Percentiles rank a stretch among this genome's conserved stretches.
Evolutionary conservation across 2,113 vertebrate genomes (phyloP).

Genomic region (Tricholaema leucomelas): DNA sequence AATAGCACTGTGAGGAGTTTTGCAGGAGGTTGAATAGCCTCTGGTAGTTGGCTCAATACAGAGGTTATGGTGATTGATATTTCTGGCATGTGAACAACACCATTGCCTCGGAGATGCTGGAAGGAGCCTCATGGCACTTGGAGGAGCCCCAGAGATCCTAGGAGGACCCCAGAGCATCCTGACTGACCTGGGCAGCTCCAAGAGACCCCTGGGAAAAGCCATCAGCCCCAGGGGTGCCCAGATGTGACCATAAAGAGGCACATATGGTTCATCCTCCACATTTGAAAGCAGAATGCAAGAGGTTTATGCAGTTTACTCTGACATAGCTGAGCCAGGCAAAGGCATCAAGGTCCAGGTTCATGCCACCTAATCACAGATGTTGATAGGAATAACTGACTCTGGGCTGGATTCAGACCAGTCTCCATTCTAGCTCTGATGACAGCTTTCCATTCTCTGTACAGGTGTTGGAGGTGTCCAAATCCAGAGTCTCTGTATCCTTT

Average conservation of each 20-base stretch:
- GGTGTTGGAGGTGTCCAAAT: neutral
- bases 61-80: neutral
- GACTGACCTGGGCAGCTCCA: neutral
- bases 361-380: neutral
- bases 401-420: neutral
- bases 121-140: neutral
- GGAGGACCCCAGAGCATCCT: neutral
- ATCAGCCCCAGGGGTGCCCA: neutral
- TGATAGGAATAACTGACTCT: neutral
- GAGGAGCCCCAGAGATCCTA: neutral
- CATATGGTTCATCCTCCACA: fast-evolving
- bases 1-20: neutral
- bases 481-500: neutral
- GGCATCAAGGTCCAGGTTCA: neutral
- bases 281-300: fast-evolving
- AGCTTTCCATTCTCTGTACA: neutral
- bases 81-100: neutral
- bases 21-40: neutral
- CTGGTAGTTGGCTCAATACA: neutral
- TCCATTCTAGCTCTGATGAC: neutral
- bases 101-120: neutral
- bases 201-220: neutral
- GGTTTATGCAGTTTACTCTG: neutral
- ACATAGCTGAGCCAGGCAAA: slow-evolving; percentile 22
- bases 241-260: neutral